Evolutionary conservation across 1,140 invertebrate species (phyloP).

Genomic region (Drosophila hydei): DNA sequence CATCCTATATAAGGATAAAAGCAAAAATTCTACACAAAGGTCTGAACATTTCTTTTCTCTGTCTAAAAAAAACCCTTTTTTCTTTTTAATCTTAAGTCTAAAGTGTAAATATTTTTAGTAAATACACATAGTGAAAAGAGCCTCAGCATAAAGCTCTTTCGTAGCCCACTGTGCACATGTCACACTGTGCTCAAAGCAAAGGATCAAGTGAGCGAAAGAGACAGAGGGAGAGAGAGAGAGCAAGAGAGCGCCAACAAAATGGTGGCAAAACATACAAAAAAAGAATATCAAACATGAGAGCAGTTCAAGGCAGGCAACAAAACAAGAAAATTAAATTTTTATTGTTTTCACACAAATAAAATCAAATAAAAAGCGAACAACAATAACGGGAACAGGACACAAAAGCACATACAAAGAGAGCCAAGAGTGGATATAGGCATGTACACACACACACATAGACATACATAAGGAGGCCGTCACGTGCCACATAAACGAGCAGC

Average conservation of each 20-base stretch:
- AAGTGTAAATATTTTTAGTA: too few relatives aligned
- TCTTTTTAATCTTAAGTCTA: too few relatives aligned
- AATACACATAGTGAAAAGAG: too few relatives aligned
- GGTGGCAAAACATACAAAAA: slow-evolving; percentile 14
- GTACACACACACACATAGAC: slow-evolving; percentile 3
- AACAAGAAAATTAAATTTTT: slow-evolving; percentile 84
- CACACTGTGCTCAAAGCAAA: slow-evolving; percentile 4
- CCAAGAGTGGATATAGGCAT: slow-evolving; percentile 10
- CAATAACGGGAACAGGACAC: slow-evolving; percentile 65
- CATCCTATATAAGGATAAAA: too few relatives aligned
- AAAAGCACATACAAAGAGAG: slow-evolving; percentile 29
- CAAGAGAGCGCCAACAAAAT: slow-evolving; percentile 33
- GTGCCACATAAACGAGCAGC: slow-evolving; percentile 59
- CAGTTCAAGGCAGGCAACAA: slow-evolving; percentile 70
- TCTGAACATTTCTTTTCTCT: too few relatives aligned
- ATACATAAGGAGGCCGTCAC: slow-evolving; percentile 66
- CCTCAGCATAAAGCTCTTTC: background rate
- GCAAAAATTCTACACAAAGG: too few relatives aligned
- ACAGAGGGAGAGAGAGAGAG: background rate
- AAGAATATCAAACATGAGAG: slow-evolving; percentile 26
- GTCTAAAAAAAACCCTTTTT: too few relatives aligned
- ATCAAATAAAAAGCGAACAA: slow-evolving; percentile 82
- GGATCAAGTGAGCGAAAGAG: slow-evolving; percentile 5
- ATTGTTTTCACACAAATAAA: slow-evolving; percentile 83
- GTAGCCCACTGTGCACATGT: slow-evolving; percentile 31